A percentile compares a stretch with the other conserved stretches of the same genome.
Evolutionary conservation across 2,113 vertebrate genomes (phyloP).

Genomic region (Grantiella picta): DNA sequence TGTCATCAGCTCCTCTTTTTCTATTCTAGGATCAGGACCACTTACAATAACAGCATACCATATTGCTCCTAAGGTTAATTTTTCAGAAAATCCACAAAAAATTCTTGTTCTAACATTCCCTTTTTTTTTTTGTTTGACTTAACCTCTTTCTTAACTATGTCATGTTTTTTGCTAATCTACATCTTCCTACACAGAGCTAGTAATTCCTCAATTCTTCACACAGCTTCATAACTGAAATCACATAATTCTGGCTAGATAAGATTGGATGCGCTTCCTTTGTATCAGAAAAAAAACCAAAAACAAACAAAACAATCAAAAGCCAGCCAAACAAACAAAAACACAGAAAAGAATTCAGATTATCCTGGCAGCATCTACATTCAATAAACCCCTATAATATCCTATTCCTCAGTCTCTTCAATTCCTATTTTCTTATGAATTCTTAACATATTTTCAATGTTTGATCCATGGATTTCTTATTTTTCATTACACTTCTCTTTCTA

Average conservation of each 20-base stretch:
- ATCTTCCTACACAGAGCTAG: background rate
- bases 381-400: background rate
- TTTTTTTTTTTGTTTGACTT: background rate
- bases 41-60: background rate
- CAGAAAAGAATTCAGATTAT: background rate
- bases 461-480: background rate
- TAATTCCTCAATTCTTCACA: background rate
- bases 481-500: background rate
- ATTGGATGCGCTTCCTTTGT: background rate
- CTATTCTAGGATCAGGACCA: background rate
- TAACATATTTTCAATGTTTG: background rate
- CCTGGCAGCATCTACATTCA: background rate
- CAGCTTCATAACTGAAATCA: background rate
- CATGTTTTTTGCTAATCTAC: background rate
- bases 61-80: background rate
- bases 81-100: background rate
- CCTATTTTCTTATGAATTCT: background rate
- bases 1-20: background rate
- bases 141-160: background rate
- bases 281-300: background rate
- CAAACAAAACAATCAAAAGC: background rate
- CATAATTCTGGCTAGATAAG: background rate
- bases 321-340: background rate
- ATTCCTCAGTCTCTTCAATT: background rate
- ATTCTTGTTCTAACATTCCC: background rate